These are phyloP conservation scores for Verasper variegatus DNA, from an alignment of 2,113 vertebrate genomes.

Conservation along the genomic window DNA sequence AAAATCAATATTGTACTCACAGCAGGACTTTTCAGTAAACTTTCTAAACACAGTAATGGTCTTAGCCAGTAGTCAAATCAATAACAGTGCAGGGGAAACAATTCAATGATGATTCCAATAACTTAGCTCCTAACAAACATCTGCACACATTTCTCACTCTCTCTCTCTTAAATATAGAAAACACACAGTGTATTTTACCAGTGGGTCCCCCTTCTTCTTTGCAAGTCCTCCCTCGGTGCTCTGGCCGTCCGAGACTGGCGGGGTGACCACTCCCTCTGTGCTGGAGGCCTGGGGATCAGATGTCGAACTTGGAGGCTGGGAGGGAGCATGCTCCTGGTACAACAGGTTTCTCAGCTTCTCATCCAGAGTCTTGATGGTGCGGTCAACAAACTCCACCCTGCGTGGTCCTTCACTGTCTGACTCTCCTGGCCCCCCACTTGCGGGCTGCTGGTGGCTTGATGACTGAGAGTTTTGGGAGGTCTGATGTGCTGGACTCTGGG, in stretches of 20 bases:
- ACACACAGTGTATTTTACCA: conserved; percentile 65
- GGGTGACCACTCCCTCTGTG: conserved; percentile 74
- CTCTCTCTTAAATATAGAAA: not conserved
- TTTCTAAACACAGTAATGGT: conserved; percentile 17
- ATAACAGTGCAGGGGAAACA: conserved; percentile 19
- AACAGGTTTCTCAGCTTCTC: conserved; percentile 95
- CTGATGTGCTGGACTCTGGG: conserved; percentile 79
- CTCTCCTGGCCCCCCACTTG: conserved; percentile 77
- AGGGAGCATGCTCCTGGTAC: conserved; percentile 92
- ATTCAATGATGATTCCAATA: conserved; percentile 32
- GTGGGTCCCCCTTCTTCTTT: conserved; percentile 70
- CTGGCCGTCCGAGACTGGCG: conserved; percentile 65
- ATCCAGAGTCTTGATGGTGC: conserved; percentile 94
- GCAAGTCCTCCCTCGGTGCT: conserved; percentile 53
- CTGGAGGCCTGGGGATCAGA: conserved; percentile 82
- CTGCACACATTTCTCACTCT: conserved; percentile 5
- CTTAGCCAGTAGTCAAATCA: conserved; percentile 43
- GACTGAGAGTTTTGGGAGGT: conserved; percentile 44
- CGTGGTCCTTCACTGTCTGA: conserved; percentile 91
- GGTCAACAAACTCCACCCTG: conserved; percentile 91
- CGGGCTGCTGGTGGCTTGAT: conserved; percentile 63
- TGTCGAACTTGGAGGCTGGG: conserved; percentile 81
- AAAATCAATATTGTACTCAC: conserved; percentile 18
- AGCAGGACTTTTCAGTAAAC: conserved; percentile 32
- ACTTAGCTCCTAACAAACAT: conserved; percentile 9